phyloP scores from a whole-genome alignment of 53 echinoderm and acorn worm species.

The Arbacia lixula region DNA sequence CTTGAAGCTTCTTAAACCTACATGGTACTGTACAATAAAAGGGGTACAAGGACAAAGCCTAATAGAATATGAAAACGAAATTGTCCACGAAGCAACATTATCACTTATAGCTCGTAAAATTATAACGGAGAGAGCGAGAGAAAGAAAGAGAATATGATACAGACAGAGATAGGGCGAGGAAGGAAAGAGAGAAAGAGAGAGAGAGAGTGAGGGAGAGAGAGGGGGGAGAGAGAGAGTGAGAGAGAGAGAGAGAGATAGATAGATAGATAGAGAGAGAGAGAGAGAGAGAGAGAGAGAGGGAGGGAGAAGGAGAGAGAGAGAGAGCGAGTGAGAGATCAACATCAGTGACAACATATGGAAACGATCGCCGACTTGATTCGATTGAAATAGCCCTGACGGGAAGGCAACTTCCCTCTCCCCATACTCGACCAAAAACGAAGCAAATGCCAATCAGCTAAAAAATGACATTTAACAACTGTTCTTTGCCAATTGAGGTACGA shows the following conservation, averaged over 20 bases:
- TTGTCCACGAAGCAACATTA: background rate
- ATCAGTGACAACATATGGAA: too few species aligned
- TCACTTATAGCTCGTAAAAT: background rate
- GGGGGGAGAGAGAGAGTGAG: background rate
- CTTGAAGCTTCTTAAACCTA: too few species aligned
- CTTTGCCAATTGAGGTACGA: too few species aligned
- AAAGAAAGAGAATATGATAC: background rate
- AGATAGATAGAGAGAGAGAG: background rate
- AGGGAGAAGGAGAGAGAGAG: background rate
- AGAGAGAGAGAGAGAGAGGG: conserved; percentile 1
- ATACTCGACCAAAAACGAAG: too few species aligned
- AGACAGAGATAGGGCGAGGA: background rate
- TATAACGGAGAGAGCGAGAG: background rate
- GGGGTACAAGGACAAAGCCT: too few species aligned
- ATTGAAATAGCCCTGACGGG: too few species aligned
- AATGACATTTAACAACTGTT: too few species aligned
- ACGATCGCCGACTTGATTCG: too few species aligned
- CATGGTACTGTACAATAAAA: too few species aligned
- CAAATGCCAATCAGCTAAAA: too few species aligned
- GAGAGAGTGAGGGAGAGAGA: background rate
- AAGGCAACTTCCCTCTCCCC: too few species aligned
- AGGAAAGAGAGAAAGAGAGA: background rate
- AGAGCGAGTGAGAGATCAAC: background rate
- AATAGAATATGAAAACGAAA: too few species aligned
- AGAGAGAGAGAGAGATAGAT: background rate